Conservation (phyloP, 1,140 invertebrate genomes). For the Drosophila kanapiae region DNA sequence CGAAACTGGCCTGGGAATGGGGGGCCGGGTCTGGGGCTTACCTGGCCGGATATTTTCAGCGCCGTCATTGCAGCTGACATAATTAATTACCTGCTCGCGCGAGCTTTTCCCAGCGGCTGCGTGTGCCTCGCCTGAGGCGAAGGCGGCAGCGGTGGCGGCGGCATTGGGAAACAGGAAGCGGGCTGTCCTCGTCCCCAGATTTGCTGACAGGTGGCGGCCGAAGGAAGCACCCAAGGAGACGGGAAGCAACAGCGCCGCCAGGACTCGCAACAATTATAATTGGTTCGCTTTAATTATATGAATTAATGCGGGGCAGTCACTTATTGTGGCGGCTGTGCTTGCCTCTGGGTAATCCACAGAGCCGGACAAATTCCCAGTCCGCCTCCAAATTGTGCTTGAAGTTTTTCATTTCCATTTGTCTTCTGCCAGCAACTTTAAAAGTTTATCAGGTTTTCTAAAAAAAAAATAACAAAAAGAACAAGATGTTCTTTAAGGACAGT, state of each 20-base stretch:
- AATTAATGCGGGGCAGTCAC: constrained; percentile 53
- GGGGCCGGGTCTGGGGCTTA: not conserved
- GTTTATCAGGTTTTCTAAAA: not conserved
- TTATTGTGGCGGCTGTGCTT: constrained; percentile 11
- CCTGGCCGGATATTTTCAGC: constrained; percentile 71
- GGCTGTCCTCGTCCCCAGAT: constrained; percentile 44
- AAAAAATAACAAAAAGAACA: not conserved
- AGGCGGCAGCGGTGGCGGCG: constrained; percentile 23
- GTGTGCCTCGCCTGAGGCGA: constrained; percentile 52
- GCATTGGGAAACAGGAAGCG: constrained; percentile 47
- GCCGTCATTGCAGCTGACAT: constrained; percentile 77
- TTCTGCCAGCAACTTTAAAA: not conserved
- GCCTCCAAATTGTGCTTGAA: not conserved
- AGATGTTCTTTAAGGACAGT: not conserved
- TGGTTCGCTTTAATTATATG: constrained; percentile 77
- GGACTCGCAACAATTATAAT: constrained; percentile 66
- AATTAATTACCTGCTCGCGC: constrained; percentile 75
- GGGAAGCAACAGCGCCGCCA: constrained; percentile 34
- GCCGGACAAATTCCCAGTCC: not conserved
- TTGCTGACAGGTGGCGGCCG: constrained; percentile 61
- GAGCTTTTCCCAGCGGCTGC: constrained; percentile 59
- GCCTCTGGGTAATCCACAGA: constrained; percentile 18
- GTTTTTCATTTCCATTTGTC: constrained; percentile 1
- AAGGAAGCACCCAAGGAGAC: constrained; percentile 23
- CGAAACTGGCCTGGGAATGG: not conserved